phyloP scores from a whole-genome alignment of 2,113 vertebrate species.

The Macroglossus sobrinus region DNA sequence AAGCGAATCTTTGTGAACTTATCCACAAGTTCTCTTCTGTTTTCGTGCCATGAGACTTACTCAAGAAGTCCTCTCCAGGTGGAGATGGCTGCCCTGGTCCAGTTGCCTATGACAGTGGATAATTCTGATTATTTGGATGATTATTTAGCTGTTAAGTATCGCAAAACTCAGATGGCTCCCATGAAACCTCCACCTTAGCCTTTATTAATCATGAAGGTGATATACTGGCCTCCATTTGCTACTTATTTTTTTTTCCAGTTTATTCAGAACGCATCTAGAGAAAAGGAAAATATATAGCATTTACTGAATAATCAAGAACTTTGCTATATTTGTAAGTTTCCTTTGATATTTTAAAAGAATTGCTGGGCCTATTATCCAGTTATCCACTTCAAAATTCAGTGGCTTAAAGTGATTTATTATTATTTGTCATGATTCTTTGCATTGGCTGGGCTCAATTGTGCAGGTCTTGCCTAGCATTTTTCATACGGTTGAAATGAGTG shows the following conservation, averaged over 20 bases:
- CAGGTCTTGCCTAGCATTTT: neutral
- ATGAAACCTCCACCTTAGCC: neutral
- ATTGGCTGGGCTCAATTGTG: neutral
- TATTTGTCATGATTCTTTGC: neutral
- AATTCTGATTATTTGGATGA: neutral
- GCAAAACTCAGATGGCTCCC: neutral
- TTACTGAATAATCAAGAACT: neutral
- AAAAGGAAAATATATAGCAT: neutral
- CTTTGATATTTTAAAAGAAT: neutral
- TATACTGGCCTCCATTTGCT: neutral
- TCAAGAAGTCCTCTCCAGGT: neutral
- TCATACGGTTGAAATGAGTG: accelerated
- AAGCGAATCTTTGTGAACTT: neutral
- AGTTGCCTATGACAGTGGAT: neutral
- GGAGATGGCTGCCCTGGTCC: no score
- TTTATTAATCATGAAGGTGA: neutral
- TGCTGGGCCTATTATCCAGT: neutral
- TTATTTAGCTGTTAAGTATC: neutral
- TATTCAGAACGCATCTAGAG: neutral
- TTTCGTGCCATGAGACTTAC: neutral
- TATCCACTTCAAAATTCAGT: neutral
- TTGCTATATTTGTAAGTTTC: neutral
- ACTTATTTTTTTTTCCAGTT: neutral
- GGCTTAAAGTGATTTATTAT: neutral
- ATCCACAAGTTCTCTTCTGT: neutral